phyloP scores from a whole-genome alignment of 2,113 vertebrate genomes.

The Atlantisia rogersi region DNA sequence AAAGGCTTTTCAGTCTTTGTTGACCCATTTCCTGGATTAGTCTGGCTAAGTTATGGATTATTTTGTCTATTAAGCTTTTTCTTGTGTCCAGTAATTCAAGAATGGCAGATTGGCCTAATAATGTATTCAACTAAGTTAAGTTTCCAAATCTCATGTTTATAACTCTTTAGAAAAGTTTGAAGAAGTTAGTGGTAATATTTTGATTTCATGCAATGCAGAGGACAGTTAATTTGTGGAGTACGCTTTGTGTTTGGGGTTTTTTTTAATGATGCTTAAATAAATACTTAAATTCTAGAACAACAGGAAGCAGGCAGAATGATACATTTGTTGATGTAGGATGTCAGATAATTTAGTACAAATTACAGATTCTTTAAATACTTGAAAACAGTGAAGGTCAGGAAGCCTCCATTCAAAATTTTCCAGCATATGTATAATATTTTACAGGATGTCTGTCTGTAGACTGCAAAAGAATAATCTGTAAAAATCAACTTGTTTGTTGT shows the following conservation, averaged over 20 bases:
- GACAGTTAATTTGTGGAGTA: slow-evolving; percentile 15
- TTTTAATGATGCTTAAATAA: slow-evolving; percentile 54
- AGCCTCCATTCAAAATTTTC: slow-evolving; percentile 78
- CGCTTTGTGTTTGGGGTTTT: neutral
- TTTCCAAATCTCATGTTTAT: neutral
- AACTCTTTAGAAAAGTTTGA: neutral
- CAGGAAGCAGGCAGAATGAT: slow-evolving; percentile 74
- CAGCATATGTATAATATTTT: slow-evolving; percentile 76
- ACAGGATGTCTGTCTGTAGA: slow-evolving; percentile 79
- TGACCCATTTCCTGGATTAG: slow-evolving; percentile 66
- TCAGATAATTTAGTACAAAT: slow-evolving; percentile 73
- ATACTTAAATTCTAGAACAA: slow-evolving; percentile 61
- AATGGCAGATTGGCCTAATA: slow-evolving; percentile 19
- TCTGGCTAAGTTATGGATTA: slow-evolving; percentile 57
- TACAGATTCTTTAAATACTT: slow-evolving; percentile 73
- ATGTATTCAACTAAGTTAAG: neutral
- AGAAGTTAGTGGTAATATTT: neutral
- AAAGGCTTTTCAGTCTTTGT: slow-evolving; percentile 57
- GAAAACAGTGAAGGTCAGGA: slow-evolving; percentile 75
- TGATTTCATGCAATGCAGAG: neutral
- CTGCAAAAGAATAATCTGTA: slow-evolving; percentile 72
- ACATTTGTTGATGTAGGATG: slow-evolving; percentile 70
- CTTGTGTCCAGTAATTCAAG: slow-evolving; percentile 39
- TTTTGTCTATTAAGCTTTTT: slow-evolving; percentile 59
- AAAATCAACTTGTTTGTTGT: slow-evolving; percentile 82